These are phyloP conservation scores for Catagonus wagneri DNA, from an alignment of 2,113 vertebrate genomes.

Conservation along the genomic window DNA sequence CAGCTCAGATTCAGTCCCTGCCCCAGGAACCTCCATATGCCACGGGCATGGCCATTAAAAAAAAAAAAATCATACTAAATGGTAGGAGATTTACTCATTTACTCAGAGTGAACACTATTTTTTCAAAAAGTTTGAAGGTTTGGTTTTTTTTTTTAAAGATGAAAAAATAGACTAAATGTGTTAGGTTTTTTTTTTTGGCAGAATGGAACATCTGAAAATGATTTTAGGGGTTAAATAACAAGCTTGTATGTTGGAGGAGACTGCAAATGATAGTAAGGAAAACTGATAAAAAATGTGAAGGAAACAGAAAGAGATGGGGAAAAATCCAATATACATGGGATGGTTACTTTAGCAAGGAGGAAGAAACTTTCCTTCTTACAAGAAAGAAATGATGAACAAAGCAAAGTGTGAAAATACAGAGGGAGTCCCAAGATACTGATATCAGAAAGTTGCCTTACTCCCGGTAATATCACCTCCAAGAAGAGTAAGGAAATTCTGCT, in stretches of 20 bases:
- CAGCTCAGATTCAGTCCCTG: too few species aligned
- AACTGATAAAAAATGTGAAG: conserved; percentile 29
- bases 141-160: background rate
- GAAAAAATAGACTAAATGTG: background rate
- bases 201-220: background rate
- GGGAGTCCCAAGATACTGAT: background rate
- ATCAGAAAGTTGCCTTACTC: background rate
- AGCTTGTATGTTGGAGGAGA: background rate
- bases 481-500: conserved; percentile 16
- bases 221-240: background rate
- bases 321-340: background rate
- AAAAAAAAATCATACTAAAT: too few species aligned
- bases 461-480: background rate
- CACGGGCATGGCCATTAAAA: too few species aligned
- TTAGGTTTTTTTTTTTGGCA: background rate
- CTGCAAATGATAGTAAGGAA: background rate
- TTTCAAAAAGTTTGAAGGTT: background rate
- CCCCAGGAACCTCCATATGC: too few species aligned
- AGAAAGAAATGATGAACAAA: background rate
- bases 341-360: background rate
- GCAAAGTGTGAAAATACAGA: conserved; percentile 8
- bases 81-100: too few species aligned
- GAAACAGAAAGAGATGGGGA: background rate
- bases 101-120: too few species aligned
- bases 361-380: background rate